phyloP scores from a whole-genome alignment of 2,888 invertebrate species.

The Mesodorylaimus sp. region DNA sequence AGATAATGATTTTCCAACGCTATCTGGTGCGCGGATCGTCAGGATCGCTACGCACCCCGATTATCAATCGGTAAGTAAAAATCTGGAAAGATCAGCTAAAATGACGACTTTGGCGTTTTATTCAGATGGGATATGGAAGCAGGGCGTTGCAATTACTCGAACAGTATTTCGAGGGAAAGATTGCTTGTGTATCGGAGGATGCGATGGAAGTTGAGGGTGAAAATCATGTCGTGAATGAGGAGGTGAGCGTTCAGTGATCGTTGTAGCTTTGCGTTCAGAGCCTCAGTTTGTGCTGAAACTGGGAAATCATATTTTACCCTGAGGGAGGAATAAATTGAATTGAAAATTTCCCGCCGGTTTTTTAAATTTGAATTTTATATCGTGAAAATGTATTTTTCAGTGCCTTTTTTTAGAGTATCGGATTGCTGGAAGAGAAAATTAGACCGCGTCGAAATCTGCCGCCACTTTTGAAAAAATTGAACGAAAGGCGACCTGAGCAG shows the following conservation, averaged over 20 bases:
- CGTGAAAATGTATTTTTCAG: too few relatives aligned
- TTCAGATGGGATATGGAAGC: conserved; percentile 86
- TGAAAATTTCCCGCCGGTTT: not conserved
- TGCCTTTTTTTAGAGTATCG: conserved; percentile 17
- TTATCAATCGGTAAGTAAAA: conserved; percentile 50
- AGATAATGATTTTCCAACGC: conserved; percentile 72
- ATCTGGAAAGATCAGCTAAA: conserved; percentile 11
- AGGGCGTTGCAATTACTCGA: conserved; percentile 62
- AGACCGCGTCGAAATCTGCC: conserved; percentile 60
- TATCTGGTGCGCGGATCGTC: conserved; percentile 73
- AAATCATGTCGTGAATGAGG: not conserved
- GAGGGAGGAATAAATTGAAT: too few relatives aligned
- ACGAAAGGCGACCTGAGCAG: conserved; percentile 58
- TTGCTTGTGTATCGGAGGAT: too few relatives aligned
- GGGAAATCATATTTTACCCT: too few relatives aligned
- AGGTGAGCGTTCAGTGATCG: too few relatives aligned
- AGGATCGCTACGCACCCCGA: conserved; percentile 95
- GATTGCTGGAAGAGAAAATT: conserved; percentile 51
- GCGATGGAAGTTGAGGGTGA: conserved; percentile 14
- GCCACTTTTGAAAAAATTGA: conserved; percentile 63
- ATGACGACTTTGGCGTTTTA: conserved; percentile 13
- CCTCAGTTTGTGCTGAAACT: too few relatives aligned
- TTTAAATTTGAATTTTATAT: not conserved
- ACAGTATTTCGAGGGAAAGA: conserved; percentile 65
- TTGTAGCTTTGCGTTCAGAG: too few relatives aligned